phyloP scores from a whole-genome alignment of 2,113 vertebrate genomes.

The Atrichornis clamosus region DNA sequence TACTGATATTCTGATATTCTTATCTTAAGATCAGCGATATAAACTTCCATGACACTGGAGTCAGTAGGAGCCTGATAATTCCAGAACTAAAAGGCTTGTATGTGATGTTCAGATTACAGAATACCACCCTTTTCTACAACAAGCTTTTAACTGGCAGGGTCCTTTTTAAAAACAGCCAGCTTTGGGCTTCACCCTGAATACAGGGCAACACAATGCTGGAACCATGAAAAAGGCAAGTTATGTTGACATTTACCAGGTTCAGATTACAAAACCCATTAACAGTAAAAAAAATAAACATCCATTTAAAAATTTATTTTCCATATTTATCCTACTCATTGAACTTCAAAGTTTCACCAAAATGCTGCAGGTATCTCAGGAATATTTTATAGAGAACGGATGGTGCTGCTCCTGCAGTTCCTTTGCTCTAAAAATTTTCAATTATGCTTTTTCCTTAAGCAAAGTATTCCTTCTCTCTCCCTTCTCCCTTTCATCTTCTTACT shows the following conservation, averaged over 20 bases:
- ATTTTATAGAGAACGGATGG: neutral
- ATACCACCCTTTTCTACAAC: neutral
- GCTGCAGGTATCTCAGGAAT: neutral
- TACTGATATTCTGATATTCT: neutral
- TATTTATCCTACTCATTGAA: neutral
- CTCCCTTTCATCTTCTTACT: neutral
- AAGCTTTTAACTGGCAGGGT: neutral
- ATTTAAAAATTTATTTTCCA: neutral
- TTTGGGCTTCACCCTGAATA: neutral
- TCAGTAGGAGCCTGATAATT: neutral
- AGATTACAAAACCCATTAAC: neutral
- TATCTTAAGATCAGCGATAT: neutral
- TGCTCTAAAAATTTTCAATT: neutral
- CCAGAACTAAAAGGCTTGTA: neutral
- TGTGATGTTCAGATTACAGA: neutral
- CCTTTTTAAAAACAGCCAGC: neutral
- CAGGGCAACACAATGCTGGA: neutral
- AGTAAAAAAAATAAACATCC: neutral
- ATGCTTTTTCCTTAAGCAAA: neutral
- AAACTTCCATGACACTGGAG: neutral
- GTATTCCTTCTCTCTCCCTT: neutral
- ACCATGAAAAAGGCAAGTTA: neutral
- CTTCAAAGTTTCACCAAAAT: neutral
- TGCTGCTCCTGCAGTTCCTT: neutral
- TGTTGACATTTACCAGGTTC: neutral